Evolutionary conservation across 2,113 vertebrate genomes (phyloP).

Genomic region (Vidua macroura): DNA sequence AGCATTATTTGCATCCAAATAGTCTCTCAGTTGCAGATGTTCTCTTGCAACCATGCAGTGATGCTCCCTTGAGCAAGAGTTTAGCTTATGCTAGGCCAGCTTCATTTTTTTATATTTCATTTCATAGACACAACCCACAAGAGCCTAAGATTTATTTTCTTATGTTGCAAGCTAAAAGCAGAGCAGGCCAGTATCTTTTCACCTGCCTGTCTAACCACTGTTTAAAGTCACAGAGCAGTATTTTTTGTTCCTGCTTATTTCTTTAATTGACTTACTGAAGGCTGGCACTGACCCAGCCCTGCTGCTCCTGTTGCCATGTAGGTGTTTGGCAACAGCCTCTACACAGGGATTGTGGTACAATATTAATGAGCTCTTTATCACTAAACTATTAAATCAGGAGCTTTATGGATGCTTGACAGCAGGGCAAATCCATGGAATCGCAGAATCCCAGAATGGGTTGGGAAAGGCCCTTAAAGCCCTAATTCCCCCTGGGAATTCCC

Average conservation of each 20-base stretch:
- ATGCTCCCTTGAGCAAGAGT: neutral
- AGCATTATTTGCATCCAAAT: neutral
- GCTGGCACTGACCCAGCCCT: neutral
- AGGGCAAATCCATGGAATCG: neutral
- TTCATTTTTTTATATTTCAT: neutral
- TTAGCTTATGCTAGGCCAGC: neutral
- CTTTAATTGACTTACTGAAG: neutral
- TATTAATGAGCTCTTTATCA: neutral
- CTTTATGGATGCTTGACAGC: neutral
- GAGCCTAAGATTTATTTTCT: neutral
- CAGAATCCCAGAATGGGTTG: neutral
- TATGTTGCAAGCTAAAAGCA: neutral
- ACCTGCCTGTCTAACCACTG: neutral
- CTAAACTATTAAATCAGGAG: neutral
- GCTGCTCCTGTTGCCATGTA: neutral
- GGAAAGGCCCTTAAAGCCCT: neutral
- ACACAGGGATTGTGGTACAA: neutral
- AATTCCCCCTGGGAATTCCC: neutral
- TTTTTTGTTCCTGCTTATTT: neutral
- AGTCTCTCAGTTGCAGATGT: neutral
- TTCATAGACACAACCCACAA: accelerated
- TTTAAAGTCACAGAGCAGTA: neutral
- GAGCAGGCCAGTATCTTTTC: neutral
- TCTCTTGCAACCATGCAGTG: neutral
- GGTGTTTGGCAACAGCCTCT: neutral